Percentiles rank a stretch among this genome's conserved stretches.
phyloP scores from a whole-genome alignment of 2,113 vertebrate species.

The Piprites chloris region DNA sequence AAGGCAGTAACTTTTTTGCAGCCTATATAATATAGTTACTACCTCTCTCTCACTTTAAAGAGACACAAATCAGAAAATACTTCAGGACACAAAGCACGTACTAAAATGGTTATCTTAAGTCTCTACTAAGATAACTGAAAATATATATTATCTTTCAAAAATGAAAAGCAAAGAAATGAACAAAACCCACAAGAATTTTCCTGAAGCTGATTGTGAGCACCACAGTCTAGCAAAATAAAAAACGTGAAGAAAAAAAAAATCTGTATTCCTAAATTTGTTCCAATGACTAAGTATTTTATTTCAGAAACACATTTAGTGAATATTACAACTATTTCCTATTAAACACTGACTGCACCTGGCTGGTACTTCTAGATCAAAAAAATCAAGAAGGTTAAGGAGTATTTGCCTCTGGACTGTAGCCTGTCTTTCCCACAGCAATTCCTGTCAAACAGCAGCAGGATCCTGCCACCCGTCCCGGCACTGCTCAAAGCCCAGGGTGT shows the following conservation, averaged over 20 bases:
- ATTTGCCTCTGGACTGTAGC: background rate
- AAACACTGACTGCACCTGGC: background rate
- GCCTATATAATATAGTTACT: background rate
- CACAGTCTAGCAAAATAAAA: background rate
- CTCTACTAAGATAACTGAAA: background rate
- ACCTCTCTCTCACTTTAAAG: background rate
- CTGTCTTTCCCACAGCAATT: background rate
- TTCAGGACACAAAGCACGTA: background rate
- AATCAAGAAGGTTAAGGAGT: background rate
- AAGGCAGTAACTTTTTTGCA: background rate
- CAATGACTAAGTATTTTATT: background rate
- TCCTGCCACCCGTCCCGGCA: background rate
- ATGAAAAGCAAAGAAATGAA: background rate
- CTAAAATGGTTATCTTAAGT: background rate
- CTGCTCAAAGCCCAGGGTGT: background rate
- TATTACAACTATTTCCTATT: background rate
- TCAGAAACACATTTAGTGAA: background rate
- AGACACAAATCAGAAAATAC: background rate
- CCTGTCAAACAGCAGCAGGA: background rate
- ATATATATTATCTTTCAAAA: background rate
- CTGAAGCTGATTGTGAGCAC: background rate
- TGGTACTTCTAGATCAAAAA: background rate
- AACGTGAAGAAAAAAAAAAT: background rate
- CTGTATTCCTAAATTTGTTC: background rate
- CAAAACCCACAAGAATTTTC: background rate